Evolutionary conservation across 1,140 invertebrate genomes (phyloP).

Genomic region (Grapholita molesta): DNA sequence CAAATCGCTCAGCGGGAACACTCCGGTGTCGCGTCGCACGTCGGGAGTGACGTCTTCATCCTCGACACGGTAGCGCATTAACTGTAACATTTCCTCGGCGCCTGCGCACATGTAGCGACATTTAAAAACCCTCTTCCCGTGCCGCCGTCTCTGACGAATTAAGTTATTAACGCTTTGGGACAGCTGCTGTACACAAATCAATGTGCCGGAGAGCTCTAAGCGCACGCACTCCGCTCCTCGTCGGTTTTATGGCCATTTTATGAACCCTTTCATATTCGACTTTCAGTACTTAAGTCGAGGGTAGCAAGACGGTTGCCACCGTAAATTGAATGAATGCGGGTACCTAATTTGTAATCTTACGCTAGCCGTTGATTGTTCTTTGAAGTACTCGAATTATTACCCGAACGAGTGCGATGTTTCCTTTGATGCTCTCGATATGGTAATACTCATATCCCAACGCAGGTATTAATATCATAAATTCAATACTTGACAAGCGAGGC

Average conservation of each 20-base stretch:
- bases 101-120: constrained; percentile 44
- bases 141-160: constrained; percentile 72
- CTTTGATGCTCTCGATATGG: constrained; percentile 47
- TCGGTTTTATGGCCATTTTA: constrained; percentile 69
- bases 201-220: constrained; percentile 53
- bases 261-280: constrained; percentile 65
- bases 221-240: constrained; percentile 40
- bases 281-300: constrained; percentile 47
- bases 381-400: constrained; percentile 37
- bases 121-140: constrained; percentile 64
- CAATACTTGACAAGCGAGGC: constrained; percentile 24
- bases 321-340: constrained; percentile 63
- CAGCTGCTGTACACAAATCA: constrained; percentile 75
- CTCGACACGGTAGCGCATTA: constrained; percentile 40
- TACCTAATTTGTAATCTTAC: constrained; percentile 44
- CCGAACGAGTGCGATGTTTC: constrained; percentile 30
- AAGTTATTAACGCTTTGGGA: constrained; percentile 72
- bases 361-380: constrained; percentile 51
- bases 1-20: constrained; percentile 42
- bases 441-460: constrained; percentile 21
- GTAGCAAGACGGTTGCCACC: constrained; percentile 56
- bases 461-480: constrained; percentile 30
- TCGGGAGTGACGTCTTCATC: constrained; percentile 29
- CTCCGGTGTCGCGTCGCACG: constrained; percentile 21
- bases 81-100: constrained; percentile 40